A percentile compares a stretch with the other conserved stretches of the same genome.
These are phyloP conservation scores for Spodoptera picta DNA, from an alignment of 2,888 invertebrate genomes.

Conservation along the genomic window DNA sequence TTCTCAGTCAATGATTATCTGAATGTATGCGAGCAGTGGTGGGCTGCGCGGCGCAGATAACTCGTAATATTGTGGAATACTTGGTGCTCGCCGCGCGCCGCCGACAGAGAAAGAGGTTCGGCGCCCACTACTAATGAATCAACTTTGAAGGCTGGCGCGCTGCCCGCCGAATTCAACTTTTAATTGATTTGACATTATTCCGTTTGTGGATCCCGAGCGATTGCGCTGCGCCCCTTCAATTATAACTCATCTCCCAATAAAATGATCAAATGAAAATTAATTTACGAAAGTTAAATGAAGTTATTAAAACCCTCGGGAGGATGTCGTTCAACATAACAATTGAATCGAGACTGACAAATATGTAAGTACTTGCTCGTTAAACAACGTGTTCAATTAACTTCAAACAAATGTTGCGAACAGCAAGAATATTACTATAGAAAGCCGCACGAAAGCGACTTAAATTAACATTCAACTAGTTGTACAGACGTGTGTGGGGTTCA, in stretches of 20 bases:
- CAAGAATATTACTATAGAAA: constrained; percentile 14
- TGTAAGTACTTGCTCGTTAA: constrained; percentile 15
- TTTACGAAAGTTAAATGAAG: constrained; percentile 83
- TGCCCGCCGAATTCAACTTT: constrained; percentile 83
- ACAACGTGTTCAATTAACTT: constrained; percentile 22
- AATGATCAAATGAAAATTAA: constrained; percentile 86
- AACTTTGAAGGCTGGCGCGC: constrained; percentile 75
- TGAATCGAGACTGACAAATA: constrained; percentile 47
- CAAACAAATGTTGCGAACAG: constrained; percentile 6
- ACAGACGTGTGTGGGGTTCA: constrained; percentile 5
- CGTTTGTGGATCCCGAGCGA: constrained; percentile 80
- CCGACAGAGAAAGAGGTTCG: constrained; percentile 61
- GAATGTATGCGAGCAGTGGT: constrained; percentile 62
- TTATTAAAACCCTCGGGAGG: constrained; percentile 72
- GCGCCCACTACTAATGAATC: constrained; percentile 81
- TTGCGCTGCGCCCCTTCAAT: constrained; percentile 81
- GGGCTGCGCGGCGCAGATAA: constrained; percentile 69
- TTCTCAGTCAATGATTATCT: constrained; percentile 63
- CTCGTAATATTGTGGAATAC: constrained; percentile 68
- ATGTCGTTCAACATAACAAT: constrained; percentile 68
- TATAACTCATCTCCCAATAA: constrained; percentile 83
- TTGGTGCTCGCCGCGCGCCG: constrained; percentile 40
- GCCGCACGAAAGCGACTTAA: constrained; percentile 13
- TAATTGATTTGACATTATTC: constrained; percentile 88
- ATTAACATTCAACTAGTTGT: constrained; percentile 8